Conservation (phyloP, 2,888 invertebrate genomes). For the Hyles lineata region DNA sequence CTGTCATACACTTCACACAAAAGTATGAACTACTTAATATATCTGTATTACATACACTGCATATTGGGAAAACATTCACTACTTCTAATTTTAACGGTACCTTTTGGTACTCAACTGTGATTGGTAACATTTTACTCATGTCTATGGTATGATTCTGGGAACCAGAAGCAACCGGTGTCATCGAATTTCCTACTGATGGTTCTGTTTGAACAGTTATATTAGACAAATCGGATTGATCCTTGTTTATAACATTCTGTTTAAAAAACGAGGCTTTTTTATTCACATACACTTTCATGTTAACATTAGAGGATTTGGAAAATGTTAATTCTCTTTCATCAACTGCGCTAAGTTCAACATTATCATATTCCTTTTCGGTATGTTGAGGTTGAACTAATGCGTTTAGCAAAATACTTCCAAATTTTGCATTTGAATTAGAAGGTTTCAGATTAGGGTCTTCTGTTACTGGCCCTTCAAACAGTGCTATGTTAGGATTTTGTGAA, state of each 20-base stretch:
- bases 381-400: background rate
- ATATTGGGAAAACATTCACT: background rate
- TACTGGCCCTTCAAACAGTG: background rate
- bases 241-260: background rate
- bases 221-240: background rate
- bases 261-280: background rate
- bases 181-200: background rate
- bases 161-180: too few relatives aligned
- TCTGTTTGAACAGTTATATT: background rate
- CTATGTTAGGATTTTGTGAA: background rate
- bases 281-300: background rate
- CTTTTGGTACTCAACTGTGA: too few relatives aligned
- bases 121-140: too few relatives aligned
- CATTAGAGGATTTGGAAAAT: background rate
- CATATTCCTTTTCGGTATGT: background rate
- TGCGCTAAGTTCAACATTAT: background rate
- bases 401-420: background rate
- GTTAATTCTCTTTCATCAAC: background rate
- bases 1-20: slow-evolving; percentile 2
- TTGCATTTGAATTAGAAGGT: background rate
- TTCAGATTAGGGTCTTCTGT: background rate
- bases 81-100: background rate
- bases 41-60: background rate
- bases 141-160: too few relatives aligned
- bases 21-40: background rate